Evolutionary conservation across 2,797 vertebrate species (phyloP), one percentile per base, ranked within the genome.

Genomic region (Erpetoichthys calabaricus): DNA sequence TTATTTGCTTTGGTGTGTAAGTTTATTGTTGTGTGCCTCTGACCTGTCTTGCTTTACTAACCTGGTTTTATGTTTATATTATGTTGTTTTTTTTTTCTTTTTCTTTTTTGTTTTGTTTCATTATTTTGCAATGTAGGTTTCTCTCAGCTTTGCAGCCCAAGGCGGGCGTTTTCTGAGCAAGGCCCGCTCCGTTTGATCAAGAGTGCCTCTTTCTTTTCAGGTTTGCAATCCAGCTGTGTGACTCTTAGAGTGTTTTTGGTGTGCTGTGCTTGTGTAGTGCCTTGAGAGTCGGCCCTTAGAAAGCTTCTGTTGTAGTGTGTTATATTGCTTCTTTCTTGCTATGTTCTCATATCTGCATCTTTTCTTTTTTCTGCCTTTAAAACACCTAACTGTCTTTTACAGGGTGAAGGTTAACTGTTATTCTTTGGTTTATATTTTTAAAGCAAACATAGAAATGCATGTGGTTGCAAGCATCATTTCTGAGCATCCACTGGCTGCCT

Each of bases 181-280:
- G 94, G 94, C 84, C 94, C 94, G 71, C 92, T 99, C 82, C 93
- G 95, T 73, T 92, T 99, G 82, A 98, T 98, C 93, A 92, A 97
- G 91, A 99, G 96, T 69, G 95, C 96, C 75, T 99, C 96, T 99
- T 99, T 99, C 91, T 98, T 99, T 97, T 94, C 96, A 98, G 95
- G 96, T 99, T 92, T 91, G 95, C 90, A 44, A 67, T 80, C n/a
- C 51, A 7, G 47, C 3, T 9, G 47, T 3, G 3, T 49, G 47
- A 3, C 3, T 6, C n/a, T 6, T 49, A 9, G 7, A 49, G 47
- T 51, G 9, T 57, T 60, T 43, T 41, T 61, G 62, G n/a, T 41
- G 52, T 56, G 59, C n/a, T 57, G 56, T 53, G 53, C 45, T 42
- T 45, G 55, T 45, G 49, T 45, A 49, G n/a, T 61, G 56, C 44